Evolutionary conservation across 2,113 vertebrate genomes (phyloP).

Genomic region (Eclectus roratus): DNA sequence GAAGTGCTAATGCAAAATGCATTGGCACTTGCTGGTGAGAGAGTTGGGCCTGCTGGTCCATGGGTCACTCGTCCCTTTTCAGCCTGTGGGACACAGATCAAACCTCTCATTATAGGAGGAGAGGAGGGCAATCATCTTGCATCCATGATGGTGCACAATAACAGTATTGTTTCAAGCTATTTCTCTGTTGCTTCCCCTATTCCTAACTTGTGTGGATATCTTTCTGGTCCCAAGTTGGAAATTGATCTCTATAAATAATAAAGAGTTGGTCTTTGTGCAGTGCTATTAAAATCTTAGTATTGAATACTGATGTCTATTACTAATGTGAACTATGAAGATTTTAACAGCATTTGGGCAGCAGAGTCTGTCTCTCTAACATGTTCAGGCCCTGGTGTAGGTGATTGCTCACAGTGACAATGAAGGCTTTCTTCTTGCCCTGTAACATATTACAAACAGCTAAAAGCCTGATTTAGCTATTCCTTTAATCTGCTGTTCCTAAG

Average conservation of each 20-base stretch:
- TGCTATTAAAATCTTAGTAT: neutral
- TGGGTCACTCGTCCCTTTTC: neutral
- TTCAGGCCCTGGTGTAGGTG: neutral
- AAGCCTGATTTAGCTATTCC: neutral
- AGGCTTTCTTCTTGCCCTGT: neutral
- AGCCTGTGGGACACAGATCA: neutral
- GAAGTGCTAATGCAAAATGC: slow-evolving; percentile 67
- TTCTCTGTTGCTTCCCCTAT: neutral
- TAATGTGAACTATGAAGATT: neutral
- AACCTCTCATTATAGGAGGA: neutral
- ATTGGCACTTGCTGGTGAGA: slow-evolving; percentile 20
- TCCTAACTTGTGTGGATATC: neutral
- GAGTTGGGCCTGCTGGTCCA: neutral
- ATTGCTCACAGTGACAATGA: neutral
- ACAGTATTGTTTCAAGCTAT: neutral
- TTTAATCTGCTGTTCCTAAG: neutral
- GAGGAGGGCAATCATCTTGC: neutral
- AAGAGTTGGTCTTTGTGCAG: neutral
- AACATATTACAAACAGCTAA: neutral
- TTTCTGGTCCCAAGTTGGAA: neutral
- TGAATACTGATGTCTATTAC: neutral
- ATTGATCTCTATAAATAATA: neutral
- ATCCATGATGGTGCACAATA: neutral
- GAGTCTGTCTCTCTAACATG: neutral
- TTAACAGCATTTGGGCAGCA: neutral